Evolutionary conservation across 2,113 vertebrate species (phyloP).

Genomic region (Hemiprocne comata): DNA sequence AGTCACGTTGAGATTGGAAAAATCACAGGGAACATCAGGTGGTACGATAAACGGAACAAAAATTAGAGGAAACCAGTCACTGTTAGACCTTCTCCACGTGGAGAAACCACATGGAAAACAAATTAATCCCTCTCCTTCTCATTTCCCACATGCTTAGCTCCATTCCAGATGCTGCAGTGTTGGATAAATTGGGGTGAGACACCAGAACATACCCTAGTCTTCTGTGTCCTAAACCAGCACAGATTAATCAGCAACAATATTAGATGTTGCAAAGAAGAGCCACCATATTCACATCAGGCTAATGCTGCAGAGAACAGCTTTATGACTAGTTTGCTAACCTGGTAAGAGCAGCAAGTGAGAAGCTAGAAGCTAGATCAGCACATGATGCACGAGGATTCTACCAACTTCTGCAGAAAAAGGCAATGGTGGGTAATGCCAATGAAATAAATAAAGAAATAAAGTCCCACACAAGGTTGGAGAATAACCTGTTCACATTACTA

Average conservation of each 20-base stretch:
- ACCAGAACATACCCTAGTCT: neutral
- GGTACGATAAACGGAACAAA: neutral
- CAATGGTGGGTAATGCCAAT: neutral
- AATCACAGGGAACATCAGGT: neutral
- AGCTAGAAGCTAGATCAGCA: neutral
- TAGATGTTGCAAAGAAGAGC: neutral
- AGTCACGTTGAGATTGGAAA: neutral
- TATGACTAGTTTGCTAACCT: neutral
- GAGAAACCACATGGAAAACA: neutral
- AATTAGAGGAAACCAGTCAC: neutral
- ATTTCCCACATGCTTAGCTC: neutral
- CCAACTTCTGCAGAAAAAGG: neutral
- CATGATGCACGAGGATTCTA: neutral
- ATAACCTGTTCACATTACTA: neutral
- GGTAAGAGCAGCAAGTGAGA: neutral
- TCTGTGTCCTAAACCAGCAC: neutral
- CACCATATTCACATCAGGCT: neutral
- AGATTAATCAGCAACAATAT: neutral
- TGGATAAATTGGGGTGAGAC: neutral
- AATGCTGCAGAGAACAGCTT: neutral
- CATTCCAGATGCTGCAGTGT: neutral
- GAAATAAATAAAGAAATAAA: neutral
- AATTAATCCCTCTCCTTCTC: neutral
- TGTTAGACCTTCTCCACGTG: neutral
- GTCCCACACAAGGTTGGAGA: neutral